Conservation (phyloP, 2,888 invertebrate species). For the Acronicta alni region DNA sequence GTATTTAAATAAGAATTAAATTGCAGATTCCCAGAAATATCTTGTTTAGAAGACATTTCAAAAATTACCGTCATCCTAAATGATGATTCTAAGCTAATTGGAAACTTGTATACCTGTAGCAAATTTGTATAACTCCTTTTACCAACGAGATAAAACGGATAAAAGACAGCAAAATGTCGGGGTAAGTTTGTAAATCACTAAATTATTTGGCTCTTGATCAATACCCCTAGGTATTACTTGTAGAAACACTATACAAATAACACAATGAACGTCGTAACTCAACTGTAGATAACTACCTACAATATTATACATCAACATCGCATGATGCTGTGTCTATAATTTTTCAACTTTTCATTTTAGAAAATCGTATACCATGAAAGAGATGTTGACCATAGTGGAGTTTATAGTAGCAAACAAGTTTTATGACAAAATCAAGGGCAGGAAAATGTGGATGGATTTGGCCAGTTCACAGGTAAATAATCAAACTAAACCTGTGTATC, state of each 20-base stretch:
- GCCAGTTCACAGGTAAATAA: slow-evolving; percentile 72
- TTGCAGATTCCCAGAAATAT: not conserved
- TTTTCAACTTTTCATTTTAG: slow-evolving; percentile 61
- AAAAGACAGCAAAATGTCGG: slow-evolving; percentile 70
- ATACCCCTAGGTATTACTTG: not conserved
- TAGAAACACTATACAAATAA: not conserved
- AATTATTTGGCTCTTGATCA: not conserved
- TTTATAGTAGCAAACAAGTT: slow-evolving; percentile 74
- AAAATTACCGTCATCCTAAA: slow-evolving; percentile 10
- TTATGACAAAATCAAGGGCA: slow-evolving; percentile 75
- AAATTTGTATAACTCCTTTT: slow-evolving; percentile 21
- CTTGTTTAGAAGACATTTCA: not conserved
- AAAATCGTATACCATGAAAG: slow-evolving; percentile 78
- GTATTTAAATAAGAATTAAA: not conserved
- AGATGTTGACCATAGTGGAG: slow-evolving; percentile 81
- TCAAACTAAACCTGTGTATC: too few relatives aligned
- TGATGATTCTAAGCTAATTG: slow-evolving; percentile 22
- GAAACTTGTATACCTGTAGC: slow-evolving; percentile 1
- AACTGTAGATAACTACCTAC: slow-evolving; percentile 10
- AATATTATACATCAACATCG: not conserved
- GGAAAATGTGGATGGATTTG: slow-evolving; percentile 84
- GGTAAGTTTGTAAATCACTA: slow-evolving; percentile 64
- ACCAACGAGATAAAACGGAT: slow-evolving; percentile 8
- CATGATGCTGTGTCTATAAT: not conserved
- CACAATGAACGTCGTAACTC: not conserved